Percentiles rank a stretch among this genome's conserved stretches.
Conservation (phyloP, 2,797 vertebrate genomes). For the Pachyuromys duprasi region DNA sequence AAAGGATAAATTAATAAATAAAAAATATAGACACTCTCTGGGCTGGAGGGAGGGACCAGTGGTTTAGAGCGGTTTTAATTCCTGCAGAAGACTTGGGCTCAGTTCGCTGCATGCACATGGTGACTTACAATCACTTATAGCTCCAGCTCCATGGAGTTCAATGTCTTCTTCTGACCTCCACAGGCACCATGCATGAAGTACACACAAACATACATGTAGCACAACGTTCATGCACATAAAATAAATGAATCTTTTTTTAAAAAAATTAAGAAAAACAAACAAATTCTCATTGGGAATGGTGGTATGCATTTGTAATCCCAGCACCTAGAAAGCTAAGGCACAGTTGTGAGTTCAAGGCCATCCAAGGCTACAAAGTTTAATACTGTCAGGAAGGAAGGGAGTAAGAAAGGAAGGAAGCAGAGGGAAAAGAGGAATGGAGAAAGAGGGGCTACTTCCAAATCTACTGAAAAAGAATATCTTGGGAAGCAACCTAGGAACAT, state of each 20-base stretch:
- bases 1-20: not conserved
- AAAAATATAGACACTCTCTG: not conserved
- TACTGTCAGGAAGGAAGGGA: not conserved
- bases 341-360: not conserved
- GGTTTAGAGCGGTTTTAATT: not conserved
- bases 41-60: not conserved
- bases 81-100: not conserved
- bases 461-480: conserved; percentile 20
- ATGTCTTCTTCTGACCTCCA: not conserved
- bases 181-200: not conserved
- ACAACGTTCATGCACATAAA: not conserved
- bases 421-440: no score
- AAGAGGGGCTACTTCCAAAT: not conserved
- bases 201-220: not conserved
- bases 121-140: not conserved
- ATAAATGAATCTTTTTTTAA: not conserved
- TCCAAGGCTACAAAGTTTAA: not conserved
- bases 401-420: not conserved
- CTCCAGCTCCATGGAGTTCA: not conserved
- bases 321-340: not conserved
- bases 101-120: not conserved
- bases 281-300: not conserved
- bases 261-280: not conserved
- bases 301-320: not conserved
- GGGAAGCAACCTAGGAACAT: not conserved